Conservation (phyloP, 2,888 invertebrate genomes). For the Tanaodytes sp. region DNA sequence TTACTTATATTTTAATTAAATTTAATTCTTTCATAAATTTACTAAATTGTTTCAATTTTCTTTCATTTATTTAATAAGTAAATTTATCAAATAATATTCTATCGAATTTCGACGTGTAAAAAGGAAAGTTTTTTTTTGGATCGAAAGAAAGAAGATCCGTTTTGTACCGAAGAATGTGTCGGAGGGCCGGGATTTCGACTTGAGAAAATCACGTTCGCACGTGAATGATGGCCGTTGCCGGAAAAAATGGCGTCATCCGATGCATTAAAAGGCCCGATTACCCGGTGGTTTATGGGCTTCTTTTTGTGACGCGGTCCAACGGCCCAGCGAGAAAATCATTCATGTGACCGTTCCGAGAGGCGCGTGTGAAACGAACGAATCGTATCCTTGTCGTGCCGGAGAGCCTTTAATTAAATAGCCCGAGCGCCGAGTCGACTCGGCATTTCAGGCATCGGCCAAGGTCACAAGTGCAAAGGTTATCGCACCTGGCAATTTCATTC, state of each 20-base stretch:
- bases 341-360: slow-evolving; percentile 34
- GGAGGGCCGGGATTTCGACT: too few species aligned
- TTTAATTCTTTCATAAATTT: too few species aligned
- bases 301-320: slow-evolving; percentile 17
- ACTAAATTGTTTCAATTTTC: too few species aligned
- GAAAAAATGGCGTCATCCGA: slow-evolving; percentile 4
- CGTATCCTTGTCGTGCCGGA: slow-evolving; percentile 40
- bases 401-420: slow-evolving; percentile 68
- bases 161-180: too few species aligned
- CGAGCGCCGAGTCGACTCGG: slow-evolving; percentile 40
- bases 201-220: too few species aligned
- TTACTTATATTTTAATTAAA: too few species aligned
- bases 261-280: slow-evolving; percentile 33
- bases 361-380: slow-evolving; percentile 42
- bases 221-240: neutral
- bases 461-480: slow-evolving; percentile 69
- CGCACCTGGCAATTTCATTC: slow-evolving; percentile 57
- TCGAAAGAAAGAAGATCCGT: too few species aligned
- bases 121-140: too few species aligned
- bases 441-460: slow-evolving; percentile 57
- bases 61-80: too few species aligned
- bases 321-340: slow-evolving; percentile 37
- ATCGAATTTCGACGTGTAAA: too few species aligned
- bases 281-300: slow-evolving; percentile 23
- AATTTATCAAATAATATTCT: too few species aligned